Conservation (phyloP, 2,797 vertebrate species). For the Diglossa cyanea region DNA sequence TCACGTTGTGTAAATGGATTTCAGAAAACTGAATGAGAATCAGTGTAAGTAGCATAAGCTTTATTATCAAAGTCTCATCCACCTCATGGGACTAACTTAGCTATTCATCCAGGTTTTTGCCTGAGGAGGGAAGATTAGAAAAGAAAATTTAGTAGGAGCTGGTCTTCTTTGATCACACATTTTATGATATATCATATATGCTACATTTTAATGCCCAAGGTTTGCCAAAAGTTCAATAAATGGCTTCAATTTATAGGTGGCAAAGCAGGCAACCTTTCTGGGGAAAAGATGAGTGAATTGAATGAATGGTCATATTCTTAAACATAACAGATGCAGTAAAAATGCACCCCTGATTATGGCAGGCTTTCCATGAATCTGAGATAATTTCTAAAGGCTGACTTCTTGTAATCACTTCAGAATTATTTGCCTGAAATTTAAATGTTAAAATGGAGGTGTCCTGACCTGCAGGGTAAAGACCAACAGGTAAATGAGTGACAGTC, state of each 20-base stretch:
- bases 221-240: not conserved
- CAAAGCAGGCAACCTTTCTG: not conserved
- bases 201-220: not conserved
- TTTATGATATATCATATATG: not conserved
- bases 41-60: not conserved
- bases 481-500: not conserved
- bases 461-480: not conserved
- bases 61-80: not conserved
- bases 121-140: constrained; percentile 36
- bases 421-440: not conserved
- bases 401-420: not conserved
- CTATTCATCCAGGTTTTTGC: constrained; percentile 47
- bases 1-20: not conserved
- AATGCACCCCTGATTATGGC: not conserved
- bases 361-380: not conserved
- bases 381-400: not conserved
- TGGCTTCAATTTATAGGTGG: not conserved
- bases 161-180: constrained; percentile 21
- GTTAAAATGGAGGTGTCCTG: not conserved
- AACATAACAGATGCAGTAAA: not conserved
- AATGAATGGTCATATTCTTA: not conserved
- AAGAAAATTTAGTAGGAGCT: not conserved
- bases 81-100: constrained; percentile 6
- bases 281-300: not conserved
- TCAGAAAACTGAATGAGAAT: not conserved